Percentiles rank a stretch among this genome's conserved stretches.
phyloP scores from a whole-genome alignment of 1,140 invertebrate genomes.

The Temnothorax curvispinosus region DNA sequence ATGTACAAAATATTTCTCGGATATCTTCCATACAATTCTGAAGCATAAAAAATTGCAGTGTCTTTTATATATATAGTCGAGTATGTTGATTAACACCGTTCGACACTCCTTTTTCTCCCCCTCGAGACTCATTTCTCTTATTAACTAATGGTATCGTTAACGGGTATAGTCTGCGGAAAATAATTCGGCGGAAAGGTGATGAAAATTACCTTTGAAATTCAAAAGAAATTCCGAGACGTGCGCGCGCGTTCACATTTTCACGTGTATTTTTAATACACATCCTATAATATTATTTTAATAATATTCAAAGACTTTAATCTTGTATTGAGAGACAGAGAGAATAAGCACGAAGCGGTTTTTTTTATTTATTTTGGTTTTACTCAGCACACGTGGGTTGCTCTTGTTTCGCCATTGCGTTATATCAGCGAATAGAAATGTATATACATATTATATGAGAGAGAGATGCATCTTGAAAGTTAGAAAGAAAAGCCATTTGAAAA shows the following conservation, averaged over 20 bases:
- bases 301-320: not conserved
- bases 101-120: not conserved
- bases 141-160: not conserved
- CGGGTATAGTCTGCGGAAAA: not conserved
- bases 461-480: slow-evolving; percentile 14
- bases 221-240: not conserved
- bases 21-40: too few species aligned
- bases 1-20: too few species aligned
- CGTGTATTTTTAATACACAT: not conserved
- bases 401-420: not conserved
- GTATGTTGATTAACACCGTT: not conserved
- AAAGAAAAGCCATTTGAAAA: slow-evolving; percentile 45
- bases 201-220: not conserved
- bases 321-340: not conserved
- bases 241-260: not conserved
- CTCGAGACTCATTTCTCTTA: not conserved
- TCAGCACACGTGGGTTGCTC: not conserved
- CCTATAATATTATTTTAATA: not conserved
- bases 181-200: not conserved
- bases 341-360: not conserved
- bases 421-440: slow-evolving; percentile 16
- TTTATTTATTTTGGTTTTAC: not conserved
- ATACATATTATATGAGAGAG: not conserved
- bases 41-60: not conserved
- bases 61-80: not conserved